Percentiles rank a stretch among this genome's conserved stretches.
phyloP scores from a whole-genome alignment of 2,113 vertebrate species.

The Cervus canadensis region DNA sequence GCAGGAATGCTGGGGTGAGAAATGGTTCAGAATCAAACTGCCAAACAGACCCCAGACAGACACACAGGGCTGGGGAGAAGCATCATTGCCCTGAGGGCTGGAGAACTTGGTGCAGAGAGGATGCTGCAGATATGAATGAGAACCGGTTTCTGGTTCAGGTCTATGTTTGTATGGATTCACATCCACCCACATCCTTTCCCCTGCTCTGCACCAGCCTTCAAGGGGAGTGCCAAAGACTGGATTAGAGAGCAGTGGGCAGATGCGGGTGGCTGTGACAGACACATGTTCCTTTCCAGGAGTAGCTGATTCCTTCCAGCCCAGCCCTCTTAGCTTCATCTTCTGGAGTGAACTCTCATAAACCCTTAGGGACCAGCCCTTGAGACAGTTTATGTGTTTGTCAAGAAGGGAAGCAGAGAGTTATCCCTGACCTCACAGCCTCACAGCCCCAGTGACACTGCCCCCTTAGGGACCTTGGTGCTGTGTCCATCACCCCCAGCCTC shows the following conservation, averaged over 20 bases:
- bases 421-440: neutral
- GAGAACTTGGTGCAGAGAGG: neutral
- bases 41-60: conserved; percentile 44
- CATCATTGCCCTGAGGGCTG: neutral
- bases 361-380: conserved; percentile 63
- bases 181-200: neutral
- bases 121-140: neutral
- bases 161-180: neutral
- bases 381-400: conserved; percentile 52
- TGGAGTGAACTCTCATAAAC: conserved; percentile 59
- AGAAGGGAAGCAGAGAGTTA: neutral
- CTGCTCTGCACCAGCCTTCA: neutral
- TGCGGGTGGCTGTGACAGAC: neutral
- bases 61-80: neutral
- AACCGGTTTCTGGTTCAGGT: neutral
- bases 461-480: neutral
- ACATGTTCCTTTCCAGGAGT: neutral
- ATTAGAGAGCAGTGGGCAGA: neutral
- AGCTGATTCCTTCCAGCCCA: neutral
- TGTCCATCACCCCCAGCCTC: neutral
- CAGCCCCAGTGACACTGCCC: neutral
- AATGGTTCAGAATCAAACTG: conserved; percentile 14
- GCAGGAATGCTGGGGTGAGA: neutral
- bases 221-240: neutral
- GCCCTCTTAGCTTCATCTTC: neutral